Evolutionary conservation across 2,888 invertebrate genomes (phyloP), one percentile per base, ranked within the genome.

Genomic region (Drosophila nr. perissopoda): DNA sequence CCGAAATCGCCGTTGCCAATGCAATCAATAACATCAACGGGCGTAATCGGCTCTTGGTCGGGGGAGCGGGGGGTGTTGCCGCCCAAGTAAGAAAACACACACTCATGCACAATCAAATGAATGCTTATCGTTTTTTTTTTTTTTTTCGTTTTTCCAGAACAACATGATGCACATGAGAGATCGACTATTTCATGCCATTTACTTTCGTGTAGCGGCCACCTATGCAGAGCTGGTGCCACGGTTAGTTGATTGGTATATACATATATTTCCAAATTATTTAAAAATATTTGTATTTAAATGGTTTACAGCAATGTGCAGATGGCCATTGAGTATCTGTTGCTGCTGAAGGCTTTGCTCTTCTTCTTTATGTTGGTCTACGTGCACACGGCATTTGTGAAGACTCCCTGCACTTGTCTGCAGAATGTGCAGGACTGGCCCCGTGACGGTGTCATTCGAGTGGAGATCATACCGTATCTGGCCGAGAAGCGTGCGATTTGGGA

Each of bases 281-380:
- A 5, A 33, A 33, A 21, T 52, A 16, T 56, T 4, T 60, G 4
- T 62, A 56, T 0, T 16, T 11, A 8, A 25, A 21, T 46, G 3
- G 3, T 13, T 70, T 83, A 4, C 69, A 93, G 92, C 66, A 88
- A 92, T 31, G 76, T 93, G 33, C 91, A 91, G 75, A 66, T 91
- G 38, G 85, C 91, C 40, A 81, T 93, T 62, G 93, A 92, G 67
- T 88, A 91, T 49, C 89, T 92, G 80, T 89, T 93, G 66, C 81
- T 92, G 67, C 92, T 94, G 25, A 94, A 96, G 95, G 97, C 97
- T 4, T 93, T 98, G 79, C 91, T 96, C 62, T 97, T 98, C 62
- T 97, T 99, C 93, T 97, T 97, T 91, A 96, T 98, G 58, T 94
- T 99, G 88, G 96, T 97, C 56, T 99, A 99, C 93, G 98, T 99